Evolutionary conservation across 2,888 invertebrate species (phyloP), one percentile per base, ranked within the genome.

Genomic region (Mythimna pallens): DNA sequence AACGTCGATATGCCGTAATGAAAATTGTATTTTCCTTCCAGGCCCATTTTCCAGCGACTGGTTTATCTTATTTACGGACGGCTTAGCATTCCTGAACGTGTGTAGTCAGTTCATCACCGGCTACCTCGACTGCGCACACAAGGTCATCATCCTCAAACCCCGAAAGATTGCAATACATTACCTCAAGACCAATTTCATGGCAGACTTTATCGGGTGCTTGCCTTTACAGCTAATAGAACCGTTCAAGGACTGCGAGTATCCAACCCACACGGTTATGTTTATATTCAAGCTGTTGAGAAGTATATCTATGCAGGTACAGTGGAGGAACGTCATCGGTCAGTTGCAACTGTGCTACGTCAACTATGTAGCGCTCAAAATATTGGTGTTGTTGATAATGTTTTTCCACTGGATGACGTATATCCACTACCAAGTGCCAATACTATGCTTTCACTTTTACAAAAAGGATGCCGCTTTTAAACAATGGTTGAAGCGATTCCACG

Each of bases 351-450:
- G 91, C 0, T 93, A 92, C 79, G 79, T 89, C 22, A 81, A 81
- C 3, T 84, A 89, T 10, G 84, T 88, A 3, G 75, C 82, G 0
- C 20, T 88, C 0, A 85, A 84, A 2, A 81, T 90, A 3, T 12
- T 87, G 0, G 55, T 85, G 7, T 83, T 86, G 63, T 64, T 88
- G 0, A n/a, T 91, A 0, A 70, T 92, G 10, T 93, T 93, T 79
- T 90, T 92, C 54, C 93, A 93, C 52, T 94, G 94, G 93, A 87
- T 92, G 88, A 92, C 93, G 3, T 94, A 88, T 75, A 75, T 92
- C 9, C 91, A 93, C 78, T 91, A 91, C 67, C 94, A 94, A 81
- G 87, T 93, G 7, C 92, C 94, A 1, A 81, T 88, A 22, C 70
- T 93, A n/a, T 88, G 83, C 64, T 82, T 89, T 7, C 89, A 92